A percentile compares a stretch with the other conserved stretches of the same genome.
Conservation (phyloP, 2,113 vertebrate genomes). For the Odontesthes bonariensis region DNA sequence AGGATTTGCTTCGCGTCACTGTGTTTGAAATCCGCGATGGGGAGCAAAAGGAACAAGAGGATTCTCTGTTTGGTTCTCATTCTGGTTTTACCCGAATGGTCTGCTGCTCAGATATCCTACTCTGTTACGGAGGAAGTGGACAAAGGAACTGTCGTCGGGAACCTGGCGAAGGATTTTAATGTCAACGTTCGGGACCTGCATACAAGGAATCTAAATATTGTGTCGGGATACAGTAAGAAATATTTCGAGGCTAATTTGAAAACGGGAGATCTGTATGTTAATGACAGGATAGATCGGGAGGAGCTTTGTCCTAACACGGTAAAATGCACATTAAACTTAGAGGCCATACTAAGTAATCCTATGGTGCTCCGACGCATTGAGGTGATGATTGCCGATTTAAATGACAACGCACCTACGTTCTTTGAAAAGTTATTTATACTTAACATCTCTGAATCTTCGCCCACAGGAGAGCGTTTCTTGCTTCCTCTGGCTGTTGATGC, state of each 20-base stretch:
- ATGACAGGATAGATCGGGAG: conserved; percentile 85
- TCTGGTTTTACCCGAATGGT: conserved; percentile 36
- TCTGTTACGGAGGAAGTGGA: conserved; percentile 79
- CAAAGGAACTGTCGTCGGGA: conserved; percentile 77
- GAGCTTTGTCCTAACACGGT: conserved; percentile 75
- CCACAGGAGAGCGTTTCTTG: conserved; percentile 63
- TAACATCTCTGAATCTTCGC: conserved; percentile 73
- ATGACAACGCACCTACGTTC: conserved; percentile 84
- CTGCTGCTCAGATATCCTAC: conserved; percentile 65
- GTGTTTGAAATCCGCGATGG: conserved; percentile 46
- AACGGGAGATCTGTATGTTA: conserved; percentile 77
- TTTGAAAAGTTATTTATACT: conserved; percentile 46
- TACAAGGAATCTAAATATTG: conserved; percentile 76
- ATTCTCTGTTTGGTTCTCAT: not conserved
- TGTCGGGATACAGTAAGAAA: conserved; percentile 74
- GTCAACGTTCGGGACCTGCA: conserved; percentile 71
- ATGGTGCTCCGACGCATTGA: conserved; percentile 80
- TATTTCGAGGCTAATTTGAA: conserved; percentile 59
- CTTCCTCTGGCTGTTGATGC: conserved; percentile 68
- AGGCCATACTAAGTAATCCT: conserved; percentile 83
- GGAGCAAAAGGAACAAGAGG: conserved; percentile 2
- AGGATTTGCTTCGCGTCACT: not conserved
- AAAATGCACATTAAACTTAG: conserved; percentile 80
- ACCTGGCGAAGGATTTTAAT: conserved; percentile 79
- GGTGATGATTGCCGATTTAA: conserved; percentile 83